These are phyloP conservation scores for Agonopterix arenella DNA, from an alignment of 2,888 invertebrate genomes.

Conservation along the genomic window DNA sequence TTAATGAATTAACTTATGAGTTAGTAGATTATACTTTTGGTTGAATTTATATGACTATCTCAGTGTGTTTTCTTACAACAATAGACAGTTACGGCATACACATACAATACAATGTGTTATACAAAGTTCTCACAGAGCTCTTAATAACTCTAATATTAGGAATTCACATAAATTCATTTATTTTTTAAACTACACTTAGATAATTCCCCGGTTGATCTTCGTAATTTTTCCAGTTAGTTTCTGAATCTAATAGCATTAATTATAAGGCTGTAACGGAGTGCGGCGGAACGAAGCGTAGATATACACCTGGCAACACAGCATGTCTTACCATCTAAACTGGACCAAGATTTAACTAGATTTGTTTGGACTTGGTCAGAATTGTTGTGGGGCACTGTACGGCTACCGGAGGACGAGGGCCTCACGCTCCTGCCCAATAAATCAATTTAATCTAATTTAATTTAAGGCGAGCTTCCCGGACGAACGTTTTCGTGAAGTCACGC, in stretches of 20 bases:
- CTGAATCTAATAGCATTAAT: slow-evolving; percentile 70
- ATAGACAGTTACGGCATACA: slow-evolving; percentile 21
- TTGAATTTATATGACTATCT: neutral
- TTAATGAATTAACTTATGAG: slow-evolving; percentile 4
- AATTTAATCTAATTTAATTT: slow-evolving; percentile 76
- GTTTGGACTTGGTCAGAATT: neutral
- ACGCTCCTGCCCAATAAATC: slow-evolving; percentile 67
- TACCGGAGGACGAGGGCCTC: slow-evolving; percentile 25
- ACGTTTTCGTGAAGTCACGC: slow-evolving; percentile 53
- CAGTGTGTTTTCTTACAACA: slow-evolving; percentile 14
- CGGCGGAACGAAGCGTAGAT: slow-evolving; percentile 38
- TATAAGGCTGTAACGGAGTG: slow-evolving; percentile 45
- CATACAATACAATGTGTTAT: slow-evolving; percentile 18
- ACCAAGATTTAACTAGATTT: neutral
- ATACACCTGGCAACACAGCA: neutral
- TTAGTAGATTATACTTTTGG: neutral
- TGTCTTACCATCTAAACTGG: neutral
- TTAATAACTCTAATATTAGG: neutral
- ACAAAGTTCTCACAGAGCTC: neutral
- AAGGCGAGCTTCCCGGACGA: slow-evolving; percentile 53
- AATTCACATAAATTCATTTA: slow-evolving; percentile 4
- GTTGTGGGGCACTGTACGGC: slow-evolving; percentile 2
- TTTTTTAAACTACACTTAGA: slow-evolving; percentile 3
- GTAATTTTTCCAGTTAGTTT: slow-evolving; percentile 54
- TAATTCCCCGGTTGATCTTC: slow-evolving; percentile 23